Percentiles rank a stretch among this genome's conserved stretches.
Conservation (phyloP, 2,888 invertebrate genomes). For the Nymphalis polychloros region DNA sequence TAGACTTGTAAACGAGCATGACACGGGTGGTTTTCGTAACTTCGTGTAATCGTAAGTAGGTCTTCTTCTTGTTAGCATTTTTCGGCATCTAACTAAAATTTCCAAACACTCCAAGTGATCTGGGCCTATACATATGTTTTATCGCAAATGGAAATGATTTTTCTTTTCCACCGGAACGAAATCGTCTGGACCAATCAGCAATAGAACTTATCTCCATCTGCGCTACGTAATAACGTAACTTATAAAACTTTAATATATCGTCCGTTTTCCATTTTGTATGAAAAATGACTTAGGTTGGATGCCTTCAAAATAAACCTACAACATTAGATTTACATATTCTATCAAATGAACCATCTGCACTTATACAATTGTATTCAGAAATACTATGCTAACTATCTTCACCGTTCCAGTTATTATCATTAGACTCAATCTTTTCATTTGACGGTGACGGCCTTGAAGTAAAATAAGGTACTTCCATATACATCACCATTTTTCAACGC, state of each 20-base stretch:
- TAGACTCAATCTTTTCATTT: conserved; percentile 33
- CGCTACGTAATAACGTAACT: too few relatives aligned
- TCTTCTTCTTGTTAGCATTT: not conserved
- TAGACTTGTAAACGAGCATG: conserved; percentile 59
- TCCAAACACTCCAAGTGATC: too few relatives aligned
- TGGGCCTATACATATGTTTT: too few relatives aligned
- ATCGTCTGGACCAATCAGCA: too few relatives aligned
- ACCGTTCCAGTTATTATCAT: conserved; percentile 41
- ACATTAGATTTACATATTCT: not conserved
- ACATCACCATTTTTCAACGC: conserved; percentile 18
- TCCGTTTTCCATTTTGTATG: too few relatives aligned
- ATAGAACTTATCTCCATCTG: too few relatives aligned
- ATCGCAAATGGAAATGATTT: too few relatives aligned
- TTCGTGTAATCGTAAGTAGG: conserved; percentile 23
- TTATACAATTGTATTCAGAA: conserved; percentile 47
- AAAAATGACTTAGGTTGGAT: too few relatives aligned
- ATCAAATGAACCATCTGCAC: not conserved
- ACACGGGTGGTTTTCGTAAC: conserved; percentile 43
- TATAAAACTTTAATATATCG: too few relatives aligned
- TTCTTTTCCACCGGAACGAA: too few relatives aligned
- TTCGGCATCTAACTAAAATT: not conserved
- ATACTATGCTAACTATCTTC: conserved; percentile 52
- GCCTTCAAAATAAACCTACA: not conserved
- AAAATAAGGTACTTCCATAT: conserved; percentile 23
- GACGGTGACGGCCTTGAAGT: conserved; percentile 25